These are phyloP conservation scores for Cotesia vestalis DNA, from an alignment of 1,140 invertebrate species.

Conservation along the genomic window DNA sequence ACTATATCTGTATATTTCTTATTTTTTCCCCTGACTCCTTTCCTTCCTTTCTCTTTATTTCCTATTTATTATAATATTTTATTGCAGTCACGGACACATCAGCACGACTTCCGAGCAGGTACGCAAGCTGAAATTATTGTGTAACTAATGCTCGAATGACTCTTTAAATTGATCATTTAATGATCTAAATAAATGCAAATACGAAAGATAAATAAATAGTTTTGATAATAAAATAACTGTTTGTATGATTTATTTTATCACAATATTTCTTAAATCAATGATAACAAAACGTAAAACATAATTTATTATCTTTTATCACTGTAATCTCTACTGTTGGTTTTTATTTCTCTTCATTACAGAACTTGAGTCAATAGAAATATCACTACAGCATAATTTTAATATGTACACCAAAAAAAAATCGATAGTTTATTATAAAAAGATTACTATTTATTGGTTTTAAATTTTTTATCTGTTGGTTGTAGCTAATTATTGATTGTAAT, in stretches of 20 bases:
- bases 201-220: neutral
- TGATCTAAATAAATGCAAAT: neutral
- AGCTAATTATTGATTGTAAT: too few species aligned
- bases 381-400: too few species aligned
- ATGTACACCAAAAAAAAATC: too few species aligned
- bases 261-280: neutral
- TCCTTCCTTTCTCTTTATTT: neutral
- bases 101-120: constrained; percentile 26
- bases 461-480: too few species aligned
- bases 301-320: too few species aligned
- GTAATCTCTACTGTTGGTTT: too few species aligned
- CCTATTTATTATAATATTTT: constrained; percentile 3
- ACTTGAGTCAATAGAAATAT: too few species aligned
- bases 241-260: neutral
- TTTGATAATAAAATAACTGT: neutral
- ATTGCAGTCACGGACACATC: constrained; percentile 26
- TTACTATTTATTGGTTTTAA: too few species aligned
- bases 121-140: constrained; percentile 26
- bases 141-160: constrained; percentile 11
- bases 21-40: neutral
- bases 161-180: constrained; percentile 21
- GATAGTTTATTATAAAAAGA: too few species aligned
- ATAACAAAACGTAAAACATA: too few species aligned
- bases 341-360: too few species aligned
- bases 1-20: neutral